Percentiles rank a stretch among this genome's conserved stretches.
These are phyloP conservation scores for Achatina immaculata DNA, from an alignment of 1,140 invertebrate genomes.

Conservation along the genomic window DNA sequence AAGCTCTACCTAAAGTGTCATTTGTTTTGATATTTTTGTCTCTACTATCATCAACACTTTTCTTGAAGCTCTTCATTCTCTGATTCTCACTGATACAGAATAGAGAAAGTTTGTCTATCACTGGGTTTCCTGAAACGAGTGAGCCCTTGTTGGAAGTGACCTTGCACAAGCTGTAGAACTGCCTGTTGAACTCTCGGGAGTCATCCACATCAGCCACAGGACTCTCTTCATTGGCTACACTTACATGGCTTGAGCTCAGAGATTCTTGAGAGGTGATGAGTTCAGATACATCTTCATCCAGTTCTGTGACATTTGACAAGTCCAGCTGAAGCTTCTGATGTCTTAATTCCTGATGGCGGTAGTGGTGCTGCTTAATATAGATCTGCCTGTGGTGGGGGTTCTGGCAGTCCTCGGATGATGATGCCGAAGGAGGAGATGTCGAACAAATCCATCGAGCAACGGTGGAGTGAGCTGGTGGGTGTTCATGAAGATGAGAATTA, in stretches of 20 bases:
- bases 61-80: constrained; percentile 21
- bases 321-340: constrained; percentile 1
- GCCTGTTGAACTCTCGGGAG: constrained; percentile 53
- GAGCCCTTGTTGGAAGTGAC: constrained; percentile 54
- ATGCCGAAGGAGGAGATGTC: too few relatives aligned
- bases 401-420: too few relatives aligned
- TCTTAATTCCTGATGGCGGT: too few relatives aligned
- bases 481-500: too few relatives aligned
- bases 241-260: constrained; percentile 20
- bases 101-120: constrained; percentile 29
- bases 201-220: constrained; percentile 43
- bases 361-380: too few relatives aligned
- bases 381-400: too few relatives aligned
- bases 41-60: constrained; percentile 6
- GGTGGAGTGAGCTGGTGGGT: too few relatives aligned
- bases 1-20: too few relatives aligned
- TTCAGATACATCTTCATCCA: constrained; percentile 22
- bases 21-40: not conserved
- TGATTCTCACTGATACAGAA: constrained; percentile 7
- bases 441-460: too few relatives aligned
- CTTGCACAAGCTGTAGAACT: constrained; percentile 64
- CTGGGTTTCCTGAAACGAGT: constrained; percentile 44
- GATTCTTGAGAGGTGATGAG: not conserved
- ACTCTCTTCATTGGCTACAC: constrained; percentile 40
- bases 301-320: constrained; percentile 29